A percentile compares a stretch with the other conserved stretches of the same genome.
Evolutionary conservation across 2,113 vertebrate genomes (phyloP).

Genomic region (Diphyllodes magnificus): DNA sequence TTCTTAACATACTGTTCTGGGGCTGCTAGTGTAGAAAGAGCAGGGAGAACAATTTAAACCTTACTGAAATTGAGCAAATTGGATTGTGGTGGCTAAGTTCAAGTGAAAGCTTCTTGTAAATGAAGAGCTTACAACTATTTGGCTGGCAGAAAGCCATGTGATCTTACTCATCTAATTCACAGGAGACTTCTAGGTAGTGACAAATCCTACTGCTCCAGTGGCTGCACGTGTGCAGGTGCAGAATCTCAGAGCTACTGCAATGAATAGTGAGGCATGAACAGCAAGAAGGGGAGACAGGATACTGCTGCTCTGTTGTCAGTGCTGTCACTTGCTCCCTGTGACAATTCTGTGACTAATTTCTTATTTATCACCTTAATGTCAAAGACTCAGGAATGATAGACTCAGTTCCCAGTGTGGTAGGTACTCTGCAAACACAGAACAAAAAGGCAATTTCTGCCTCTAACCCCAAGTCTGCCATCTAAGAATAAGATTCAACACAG

Average conservation of each 20-base stretch:
- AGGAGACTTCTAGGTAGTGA: not conserved
- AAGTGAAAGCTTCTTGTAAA: constrained; percentile 59
- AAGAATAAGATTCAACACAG: not conserved
- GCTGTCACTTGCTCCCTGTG: not conserved
- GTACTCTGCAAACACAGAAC: not conserved
- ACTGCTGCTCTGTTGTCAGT: not conserved
- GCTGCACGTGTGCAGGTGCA: not conserved
- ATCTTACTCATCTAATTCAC: constrained; percentile 10
- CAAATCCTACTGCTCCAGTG: not conserved
- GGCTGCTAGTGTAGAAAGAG: not conserved
- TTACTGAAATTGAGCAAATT: constrained; percentile 15
- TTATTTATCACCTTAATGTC: not conserved
- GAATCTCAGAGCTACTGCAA: not conserved
- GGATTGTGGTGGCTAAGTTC: constrained; percentile 24
- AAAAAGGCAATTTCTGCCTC: not conserved
- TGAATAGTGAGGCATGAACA: not conserved
- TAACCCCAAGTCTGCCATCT: not conserved
- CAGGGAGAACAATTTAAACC: constrained; percentile 17
- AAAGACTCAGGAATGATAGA: not conserved
- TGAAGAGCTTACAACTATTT: constrained; percentile 47
- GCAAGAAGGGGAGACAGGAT: not conserved
- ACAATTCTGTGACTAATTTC: not conserved
- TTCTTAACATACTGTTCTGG: not conserved
- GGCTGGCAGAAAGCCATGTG: constrained; percentile 26
- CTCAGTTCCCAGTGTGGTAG: not conserved